Percentiles rank a stretch among this genome's conserved stretches.
Evolutionary conservation across 2,888 invertebrate genomes (phyloP).

Genomic region (Lucinisca nassula): DNA sequence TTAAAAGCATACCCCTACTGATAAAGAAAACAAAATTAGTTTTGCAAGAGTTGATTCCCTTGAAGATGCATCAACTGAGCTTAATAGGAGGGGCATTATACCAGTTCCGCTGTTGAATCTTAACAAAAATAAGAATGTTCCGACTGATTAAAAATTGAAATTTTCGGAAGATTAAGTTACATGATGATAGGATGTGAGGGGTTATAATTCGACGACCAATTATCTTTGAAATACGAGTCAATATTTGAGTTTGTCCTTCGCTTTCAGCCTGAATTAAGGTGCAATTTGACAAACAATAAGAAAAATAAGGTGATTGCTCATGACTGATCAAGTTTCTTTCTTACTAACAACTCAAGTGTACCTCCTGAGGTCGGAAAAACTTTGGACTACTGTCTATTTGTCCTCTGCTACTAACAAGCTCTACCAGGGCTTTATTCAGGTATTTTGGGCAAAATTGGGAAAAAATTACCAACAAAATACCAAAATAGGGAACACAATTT

Average conservation of each 20-base stretch:
- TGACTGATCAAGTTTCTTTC: background rate
- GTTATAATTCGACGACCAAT: constrained; percentile 44
- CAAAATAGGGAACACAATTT: too few species aligned
- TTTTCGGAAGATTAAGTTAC: constrained; percentile 11
- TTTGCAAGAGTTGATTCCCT: too few species aligned
- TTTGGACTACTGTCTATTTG: too few species aligned
- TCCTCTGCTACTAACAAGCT: too few species aligned
- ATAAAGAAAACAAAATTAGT: too few species aligned
- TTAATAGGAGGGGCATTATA: background rate
- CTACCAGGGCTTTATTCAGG: too few species aligned
- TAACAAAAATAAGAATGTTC: background rate
- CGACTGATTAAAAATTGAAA: background rate
- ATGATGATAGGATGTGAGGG: background rate
- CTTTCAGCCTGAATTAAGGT: background rate
- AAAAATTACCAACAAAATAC: too few species aligned
- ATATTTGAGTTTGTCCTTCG: constrained; percentile 51
- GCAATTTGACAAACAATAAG: constrained; percentile 3
- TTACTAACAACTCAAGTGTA: background rate
- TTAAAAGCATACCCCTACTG: too few species aligned
- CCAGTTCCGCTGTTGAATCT: background rate
- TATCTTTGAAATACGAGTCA: constrained; percentile 45
- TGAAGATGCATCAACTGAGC: background rate
- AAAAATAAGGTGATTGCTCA: background rate
- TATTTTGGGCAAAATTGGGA: too few species aligned
- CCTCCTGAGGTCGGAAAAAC: background rate